A percentile compares a stretch with the other conserved stretches of the same genome.
Evolutionary conservation across 2,888 invertebrate genomes (phyloP).

Genomic region (Lepetodrilus schrolli): DNA sequence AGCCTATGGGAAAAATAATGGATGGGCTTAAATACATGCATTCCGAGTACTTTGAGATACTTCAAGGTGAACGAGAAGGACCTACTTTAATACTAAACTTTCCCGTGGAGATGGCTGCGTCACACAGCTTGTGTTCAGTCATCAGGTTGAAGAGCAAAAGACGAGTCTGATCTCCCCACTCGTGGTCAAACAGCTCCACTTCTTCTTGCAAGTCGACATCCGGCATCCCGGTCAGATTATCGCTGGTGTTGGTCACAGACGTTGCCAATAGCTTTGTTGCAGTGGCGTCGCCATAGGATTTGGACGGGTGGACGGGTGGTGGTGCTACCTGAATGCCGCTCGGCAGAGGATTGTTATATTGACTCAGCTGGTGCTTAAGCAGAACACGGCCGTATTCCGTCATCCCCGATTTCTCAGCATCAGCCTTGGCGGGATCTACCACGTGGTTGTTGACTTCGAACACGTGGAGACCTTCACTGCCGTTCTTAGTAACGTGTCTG

Average conservation of each 20-base stretch:
- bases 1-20: too few relatives aligned
- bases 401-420: not conserved
- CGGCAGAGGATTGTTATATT: not conserved
- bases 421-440: not conserved
- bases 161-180: conserved; percentile 9
- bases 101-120: conserved; percentile 47
- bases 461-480: not conserved
- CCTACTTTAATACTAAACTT: conserved; percentile 47
- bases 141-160: conserved; percentile 46
- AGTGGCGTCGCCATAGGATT: not conserved
- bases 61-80: too few relatives aligned
- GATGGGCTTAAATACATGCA: too few relatives aligned
- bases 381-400: not conserved
- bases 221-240: not conserved
- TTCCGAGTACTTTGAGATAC: too few relatives aligned
- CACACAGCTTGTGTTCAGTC: conserved; percentile 50
- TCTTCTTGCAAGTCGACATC: not conserved
- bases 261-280: not conserved
- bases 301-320: not conserved
- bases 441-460: not conserved
- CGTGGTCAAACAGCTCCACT: conserved; percentile 26
- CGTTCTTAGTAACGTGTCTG: not conserved
- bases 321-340: not conserved
- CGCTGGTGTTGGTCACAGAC: not conserved
- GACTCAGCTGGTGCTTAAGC: conserved; percentile 1